A percentile compares a stretch with the other conserved stretches of the same genome.
These are phyloP conservation scores for Beroe ovata DNA, from an alignment of 37 sponge, comb jelly and placozoan species.

Conservation along the genomic window DNA sequence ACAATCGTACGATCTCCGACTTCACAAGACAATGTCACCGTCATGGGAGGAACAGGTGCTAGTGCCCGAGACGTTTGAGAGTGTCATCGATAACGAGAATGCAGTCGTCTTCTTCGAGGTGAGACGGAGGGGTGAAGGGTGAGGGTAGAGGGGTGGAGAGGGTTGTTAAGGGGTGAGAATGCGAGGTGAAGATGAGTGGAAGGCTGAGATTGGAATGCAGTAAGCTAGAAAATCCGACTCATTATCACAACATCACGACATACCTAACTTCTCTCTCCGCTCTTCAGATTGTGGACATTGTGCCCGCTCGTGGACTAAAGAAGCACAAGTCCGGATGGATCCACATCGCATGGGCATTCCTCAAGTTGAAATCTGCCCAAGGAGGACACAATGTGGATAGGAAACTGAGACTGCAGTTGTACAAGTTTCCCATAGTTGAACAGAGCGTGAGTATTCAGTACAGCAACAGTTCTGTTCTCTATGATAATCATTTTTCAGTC, in stretches of 20 bases:
- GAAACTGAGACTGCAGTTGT: slow-evolving; percentile 44
- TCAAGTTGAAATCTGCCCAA: slow-evolving; percentile 45
- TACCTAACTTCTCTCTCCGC: background rate
- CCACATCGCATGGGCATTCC: slow-evolving; percentile 51
- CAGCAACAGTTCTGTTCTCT: too few species aligned
- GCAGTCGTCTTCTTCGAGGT: slow-evolving; percentile 48
- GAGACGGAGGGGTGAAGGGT: too few species aligned
- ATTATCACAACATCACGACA: too few species aligned
- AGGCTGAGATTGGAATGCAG: too few species aligned
- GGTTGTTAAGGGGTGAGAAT: too few species aligned
- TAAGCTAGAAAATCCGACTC: too few species aligned
- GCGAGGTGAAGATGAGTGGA: too few species aligned
- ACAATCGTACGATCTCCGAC: slow-evolving; percentile 2
- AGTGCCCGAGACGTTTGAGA: slow-evolving; percentile 32
- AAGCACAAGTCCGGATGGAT: slow-evolving; percentile 67
- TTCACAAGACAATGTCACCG: slow-evolving; percentile 43
- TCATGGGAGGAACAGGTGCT: slow-evolving; percentile 51
- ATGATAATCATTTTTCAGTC: too few species aligned
- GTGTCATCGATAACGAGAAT: slow-evolving; percentile 37
- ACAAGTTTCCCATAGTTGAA: slow-evolving; percentile 40
- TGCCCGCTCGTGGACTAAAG: slow-evolving; percentile 31
- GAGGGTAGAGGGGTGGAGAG: too few species aligned
- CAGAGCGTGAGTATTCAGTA: slow-evolving; percentile 33
- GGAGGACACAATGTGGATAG: slow-evolving; percentile 54
- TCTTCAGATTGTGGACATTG: slow-evolving; percentile 60